These are phyloP conservation scores for Rhinogobio ventralis DNA, from an alignment of 2,797 vertebrate species.

Conservation along the genomic window DNA sequence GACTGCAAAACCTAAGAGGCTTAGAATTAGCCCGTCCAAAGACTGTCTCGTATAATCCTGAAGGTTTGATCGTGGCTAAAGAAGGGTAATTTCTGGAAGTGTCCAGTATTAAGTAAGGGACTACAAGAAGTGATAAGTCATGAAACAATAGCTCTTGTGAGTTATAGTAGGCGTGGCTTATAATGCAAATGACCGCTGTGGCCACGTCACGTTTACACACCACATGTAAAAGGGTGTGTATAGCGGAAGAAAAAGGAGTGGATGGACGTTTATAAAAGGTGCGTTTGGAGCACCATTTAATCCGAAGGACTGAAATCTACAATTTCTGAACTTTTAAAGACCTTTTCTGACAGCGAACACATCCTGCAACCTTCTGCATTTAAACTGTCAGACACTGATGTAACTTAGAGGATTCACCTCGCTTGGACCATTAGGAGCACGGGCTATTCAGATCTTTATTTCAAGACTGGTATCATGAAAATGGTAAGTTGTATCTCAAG, in stretches of 20 bases:
- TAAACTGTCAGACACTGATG: not conserved
- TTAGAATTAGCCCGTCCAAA: slow-evolving; percentile 25
- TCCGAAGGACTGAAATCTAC: not conserved
- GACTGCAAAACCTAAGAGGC: slow-evolving; percentile 11
- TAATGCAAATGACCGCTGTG: not conserved
- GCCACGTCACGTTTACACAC: not conserved
- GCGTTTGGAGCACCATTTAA: not conserved
- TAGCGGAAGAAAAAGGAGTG: slow-evolving; percentile 17
- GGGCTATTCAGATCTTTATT: not conserved
- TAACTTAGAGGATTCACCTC: not conserved
- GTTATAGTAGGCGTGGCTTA: not conserved
- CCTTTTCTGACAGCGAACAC: not conserved
- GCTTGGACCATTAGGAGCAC: slow-evolving; percentile 17
- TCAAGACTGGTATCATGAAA: not conserved
- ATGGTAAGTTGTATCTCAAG: slow-evolving; percentile 50
- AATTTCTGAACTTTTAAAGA: not conserved
- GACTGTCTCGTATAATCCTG: not conserved
- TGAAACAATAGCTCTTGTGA: not conserved
- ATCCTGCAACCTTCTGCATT: not conserved
- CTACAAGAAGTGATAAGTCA: not conserved
- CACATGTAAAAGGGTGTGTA: slow-evolving; percentile 2
- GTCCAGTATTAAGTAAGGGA: slow-evolving; percentile 38
- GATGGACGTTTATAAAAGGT: slow-evolving; percentile 1
- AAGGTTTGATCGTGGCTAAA: not conserved
- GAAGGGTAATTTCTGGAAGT: slow-evolving; percentile 32